phyloP scores from a whole-genome alignment of 2,113 vertebrate genomes.

The Centropristis striata region DNA sequence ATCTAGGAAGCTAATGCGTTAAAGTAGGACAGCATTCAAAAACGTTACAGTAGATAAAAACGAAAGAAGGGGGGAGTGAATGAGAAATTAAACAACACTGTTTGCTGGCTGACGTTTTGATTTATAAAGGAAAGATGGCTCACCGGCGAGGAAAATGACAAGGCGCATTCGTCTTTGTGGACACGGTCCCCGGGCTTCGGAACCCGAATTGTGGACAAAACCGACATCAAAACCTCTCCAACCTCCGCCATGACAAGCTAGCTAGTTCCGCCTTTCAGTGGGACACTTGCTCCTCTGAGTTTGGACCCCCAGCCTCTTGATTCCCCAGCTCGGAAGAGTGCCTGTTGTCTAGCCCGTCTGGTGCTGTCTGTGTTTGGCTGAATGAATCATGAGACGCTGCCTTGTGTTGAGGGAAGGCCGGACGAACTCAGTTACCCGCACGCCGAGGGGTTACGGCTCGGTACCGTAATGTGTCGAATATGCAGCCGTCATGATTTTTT shows the following conservation, averaged over 20 bases:
- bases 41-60: background rate
- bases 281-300: constrained; percentile 64
- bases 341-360: constrained; percentile 50
- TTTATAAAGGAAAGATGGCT: constrained; percentile 67
- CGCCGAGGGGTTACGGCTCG: background rate
- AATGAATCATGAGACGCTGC: constrained; percentile 76
- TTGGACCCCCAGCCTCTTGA: constrained; percentile 65
- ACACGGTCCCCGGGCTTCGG: constrained; percentile 96
- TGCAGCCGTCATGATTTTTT: background rate
- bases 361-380: constrained; percentile 57
- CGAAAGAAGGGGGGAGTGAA: too few species aligned
- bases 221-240: constrained; percentile 94
- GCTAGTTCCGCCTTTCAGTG: constrained; percentile 52
- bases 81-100: background rate
- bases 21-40: background rate
- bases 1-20: background rate
- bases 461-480: constrained; percentile 57
- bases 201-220: constrained; percentile 94
- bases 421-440: constrained; percentile 22
- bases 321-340: constrained; percentile 61
- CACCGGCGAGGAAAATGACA: constrained; percentile 97
- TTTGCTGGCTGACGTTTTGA: background rate
- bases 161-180: constrained; percentile 99
- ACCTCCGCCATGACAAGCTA: constrained; percentile 90
- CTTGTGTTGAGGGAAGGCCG: constrained; percentile 69